These are phyloP conservation scores for Ceyx cyanopectus DNA, from an alignment of 2,113 vertebrate species.

Conservation along the genomic window DNA sequence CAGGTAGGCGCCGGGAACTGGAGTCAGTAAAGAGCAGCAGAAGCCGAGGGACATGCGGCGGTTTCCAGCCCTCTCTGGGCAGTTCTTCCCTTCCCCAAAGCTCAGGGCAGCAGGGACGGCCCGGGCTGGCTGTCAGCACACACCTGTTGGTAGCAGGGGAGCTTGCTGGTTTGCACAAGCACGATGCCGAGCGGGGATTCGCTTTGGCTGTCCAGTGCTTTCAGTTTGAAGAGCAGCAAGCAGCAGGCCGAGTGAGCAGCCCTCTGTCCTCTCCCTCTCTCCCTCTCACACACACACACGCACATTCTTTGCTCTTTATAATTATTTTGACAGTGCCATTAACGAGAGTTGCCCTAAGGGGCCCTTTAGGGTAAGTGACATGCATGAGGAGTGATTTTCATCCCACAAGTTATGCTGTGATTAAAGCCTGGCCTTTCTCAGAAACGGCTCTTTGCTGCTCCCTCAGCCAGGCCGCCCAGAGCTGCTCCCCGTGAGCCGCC, in stretches of 20 bases:
- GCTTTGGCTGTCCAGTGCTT: background rate
- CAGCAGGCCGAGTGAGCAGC: background rate
- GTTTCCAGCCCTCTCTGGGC: too few relatives aligned
- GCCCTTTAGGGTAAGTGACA: slow-evolving; percentile 73
- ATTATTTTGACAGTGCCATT: slow-evolving; percentile 72
- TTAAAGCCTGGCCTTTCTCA: slow-evolving; percentile 55
- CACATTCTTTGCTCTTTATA: slow-evolving; percentile 42
- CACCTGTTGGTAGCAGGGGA: slow-evolving; percentile 45
- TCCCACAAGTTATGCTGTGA: slow-evolving; percentile 67
- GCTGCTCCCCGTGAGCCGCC: background rate
- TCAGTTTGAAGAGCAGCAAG: background rate
- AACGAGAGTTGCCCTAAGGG: slow-evolving; percentile 68
- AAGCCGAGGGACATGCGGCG: too few relatives aligned
- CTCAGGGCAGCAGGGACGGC: background rate
- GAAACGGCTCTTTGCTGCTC: background rate
- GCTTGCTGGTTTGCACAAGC: slow-evolving; percentile 9
- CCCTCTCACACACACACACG: background rate
- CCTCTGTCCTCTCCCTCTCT: background rate
- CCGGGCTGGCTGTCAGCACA: slow-evolving; percentile 28
- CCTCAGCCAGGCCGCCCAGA: background rate
- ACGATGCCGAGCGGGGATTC: background rate
- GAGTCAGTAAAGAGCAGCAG: too few relatives aligned
- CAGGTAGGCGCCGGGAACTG: background rate
- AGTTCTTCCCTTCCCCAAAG: too few relatives aligned
- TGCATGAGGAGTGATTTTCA: slow-evolving; percentile 64